A percentile compares a stretch with the other conserved stretches of the same genome.
phyloP scores from a whole-genome alignment of 2,113 vertebrate species.

The Crotalus tigris region DNA sequence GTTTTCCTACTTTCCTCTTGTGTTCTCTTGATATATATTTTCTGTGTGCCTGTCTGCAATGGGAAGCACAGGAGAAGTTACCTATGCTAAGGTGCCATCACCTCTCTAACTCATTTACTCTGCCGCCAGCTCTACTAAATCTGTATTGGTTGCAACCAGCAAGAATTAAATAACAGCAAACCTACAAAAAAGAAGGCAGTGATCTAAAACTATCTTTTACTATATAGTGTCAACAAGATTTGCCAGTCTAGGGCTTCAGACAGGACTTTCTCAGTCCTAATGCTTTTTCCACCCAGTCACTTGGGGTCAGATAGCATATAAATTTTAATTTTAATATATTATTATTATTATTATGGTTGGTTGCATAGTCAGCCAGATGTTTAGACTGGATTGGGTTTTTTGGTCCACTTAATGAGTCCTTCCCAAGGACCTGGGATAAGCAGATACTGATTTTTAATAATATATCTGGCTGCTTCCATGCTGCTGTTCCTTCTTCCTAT shows the following conservation, averaged over 20 bases:
- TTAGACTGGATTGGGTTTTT: too few relatives aligned
- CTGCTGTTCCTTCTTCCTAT: not conserved
- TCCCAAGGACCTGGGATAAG: too few relatives aligned
- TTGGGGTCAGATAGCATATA: not conserved
- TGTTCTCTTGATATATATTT: not conserved
- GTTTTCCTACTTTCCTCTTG: not conserved
- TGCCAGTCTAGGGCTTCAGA: not conserved
- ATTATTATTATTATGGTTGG: not conserved
- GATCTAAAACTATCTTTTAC: fast-evolving
- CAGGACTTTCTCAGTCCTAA: not conserved
- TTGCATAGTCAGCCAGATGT: too few relatives aligned
- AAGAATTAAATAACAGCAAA: conserved; percentile 41
- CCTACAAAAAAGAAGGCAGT: not conserved
- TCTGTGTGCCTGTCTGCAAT: not conserved
- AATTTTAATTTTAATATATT: not conserved
- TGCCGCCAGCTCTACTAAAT: not conserved
- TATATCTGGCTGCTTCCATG: not conserved
- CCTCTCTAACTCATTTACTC: not conserved
- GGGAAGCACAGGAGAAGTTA: not conserved
- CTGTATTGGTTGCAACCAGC: not conserved
- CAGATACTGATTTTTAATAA: too few relatives aligned
- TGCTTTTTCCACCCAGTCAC: not conserved
- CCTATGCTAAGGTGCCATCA: not conserved
- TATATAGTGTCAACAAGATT: not conserved
- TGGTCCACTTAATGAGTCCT: too few relatives aligned